Evolutionary conservation across 2,797 vertebrate genomes (phyloP).

Genomic region (Macropus fuliginosus): DNA sequence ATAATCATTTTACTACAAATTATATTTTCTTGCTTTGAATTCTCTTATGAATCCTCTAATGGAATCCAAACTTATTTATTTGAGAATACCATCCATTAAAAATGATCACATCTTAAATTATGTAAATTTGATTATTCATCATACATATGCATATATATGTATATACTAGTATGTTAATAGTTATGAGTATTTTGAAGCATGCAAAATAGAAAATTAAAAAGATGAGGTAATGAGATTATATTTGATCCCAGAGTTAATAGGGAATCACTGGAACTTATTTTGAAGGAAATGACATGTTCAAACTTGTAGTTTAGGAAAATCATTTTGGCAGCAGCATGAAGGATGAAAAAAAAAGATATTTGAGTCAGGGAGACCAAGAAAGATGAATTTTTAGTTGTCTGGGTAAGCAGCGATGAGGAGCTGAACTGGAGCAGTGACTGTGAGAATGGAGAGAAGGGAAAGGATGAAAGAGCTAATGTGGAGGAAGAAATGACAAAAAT

Average conservation of each 20-base stretch:
- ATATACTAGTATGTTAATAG: not conserved
- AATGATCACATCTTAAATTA: not conserved
- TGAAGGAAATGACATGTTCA: no score
- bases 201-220: not conserved
- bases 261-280: not conserved
- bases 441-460: not conserved
- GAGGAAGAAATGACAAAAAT: not conserved
- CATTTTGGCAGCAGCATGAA: not conserved
- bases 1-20: not conserved
- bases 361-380: not conserved
- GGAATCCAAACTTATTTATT: not conserved
- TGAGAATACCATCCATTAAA: not conserved
- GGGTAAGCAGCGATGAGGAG: not conserved
- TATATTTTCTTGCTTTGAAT: not conserved
- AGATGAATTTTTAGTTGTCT: not conserved
- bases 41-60: not conserved
- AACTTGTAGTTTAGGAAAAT: no score
- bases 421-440: not conserved
- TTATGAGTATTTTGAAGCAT: not conserved
- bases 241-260: not conserved
- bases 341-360: not conserved
- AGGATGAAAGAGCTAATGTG: not conserved
- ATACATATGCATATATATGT: no score
- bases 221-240: not conserved
- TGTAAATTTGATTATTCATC: not conserved